Percentiles rank a stretch among this genome's conserved stretches.
Evolutionary conservation across 2,888 invertebrate genomes (phyloP).

Genomic region (Hipparchia sbordonii): DNA sequence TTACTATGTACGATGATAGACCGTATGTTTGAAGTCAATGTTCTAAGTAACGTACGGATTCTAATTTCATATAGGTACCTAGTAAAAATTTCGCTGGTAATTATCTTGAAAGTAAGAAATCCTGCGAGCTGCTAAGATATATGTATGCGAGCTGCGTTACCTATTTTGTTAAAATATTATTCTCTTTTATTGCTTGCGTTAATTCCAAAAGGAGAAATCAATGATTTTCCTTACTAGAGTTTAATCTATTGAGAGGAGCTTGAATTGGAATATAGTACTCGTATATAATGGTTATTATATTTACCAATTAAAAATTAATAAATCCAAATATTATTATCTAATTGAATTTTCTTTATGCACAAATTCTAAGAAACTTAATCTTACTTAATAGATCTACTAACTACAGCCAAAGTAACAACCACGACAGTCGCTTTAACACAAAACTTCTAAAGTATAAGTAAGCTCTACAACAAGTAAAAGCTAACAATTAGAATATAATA

Average conservation of each 20-base stretch:
- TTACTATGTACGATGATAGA: not conserved
- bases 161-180: conserved; percentile 31
- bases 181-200: not conserved
- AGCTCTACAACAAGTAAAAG: not conserved
- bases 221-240: too few relatives aligned
- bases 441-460: not conserved
- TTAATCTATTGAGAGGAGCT: too few relatives aligned
- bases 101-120: conserved; percentile 40
- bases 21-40: not conserved
- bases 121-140: too few relatives aligned
- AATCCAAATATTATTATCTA: not conserved
- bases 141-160: conserved; percentile 22
- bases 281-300: not conserved
- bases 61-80: too few relatives aligned
- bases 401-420: not conserved
- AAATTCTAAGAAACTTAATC: not conserved
- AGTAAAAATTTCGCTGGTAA: too few relatives aligned
- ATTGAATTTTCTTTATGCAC: not conserved
- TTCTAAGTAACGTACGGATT: not conserved
- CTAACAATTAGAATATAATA: not conserved
- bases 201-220: not conserved
- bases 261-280: too few relatives aligned
- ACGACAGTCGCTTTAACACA: not conserved
- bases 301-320: not conserved
- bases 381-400: too few relatives aligned